Conservation (phyloP, 2,888 invertebrate species). For the Cephonodes hylas region DNA sequence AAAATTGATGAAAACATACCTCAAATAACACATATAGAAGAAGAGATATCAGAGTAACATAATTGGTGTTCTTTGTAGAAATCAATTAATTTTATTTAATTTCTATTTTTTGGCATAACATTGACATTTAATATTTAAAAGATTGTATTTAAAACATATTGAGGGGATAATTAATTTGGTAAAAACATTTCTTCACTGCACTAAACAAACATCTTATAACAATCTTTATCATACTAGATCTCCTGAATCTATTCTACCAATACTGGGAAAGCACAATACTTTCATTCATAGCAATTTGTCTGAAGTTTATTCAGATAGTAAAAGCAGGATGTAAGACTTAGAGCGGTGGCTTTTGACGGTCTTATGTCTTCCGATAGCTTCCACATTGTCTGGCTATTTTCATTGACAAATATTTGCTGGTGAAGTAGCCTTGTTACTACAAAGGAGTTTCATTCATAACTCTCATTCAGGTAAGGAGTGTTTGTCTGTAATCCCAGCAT, state of each 20-base stretch:
- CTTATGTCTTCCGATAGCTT: not conserved
- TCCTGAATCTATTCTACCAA: not conserved
- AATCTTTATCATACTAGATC: not conserved
- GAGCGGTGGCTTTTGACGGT: constrained; percentile 11
- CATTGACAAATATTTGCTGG: constrained; percentile 8
- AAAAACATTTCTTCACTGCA: too few relatives aligned
- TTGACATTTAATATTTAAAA: too few relatives aligned
- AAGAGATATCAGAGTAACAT: too few relatives aligned
- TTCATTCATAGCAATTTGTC: too few relatives aligned
- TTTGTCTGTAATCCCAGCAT: not conserved
- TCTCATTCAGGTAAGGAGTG: not conserved
- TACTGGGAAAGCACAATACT: not conserved
- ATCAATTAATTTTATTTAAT: too few relatives aligned
- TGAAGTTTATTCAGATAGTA: not conserved
- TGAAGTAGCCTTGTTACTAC: not conserved
- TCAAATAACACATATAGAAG: too few relatives aligned
- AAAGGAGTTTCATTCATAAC: not conserved
- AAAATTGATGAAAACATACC: too few relatives aligned
- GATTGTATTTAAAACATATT: too few relatives aligned
- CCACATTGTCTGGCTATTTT: not conserved
- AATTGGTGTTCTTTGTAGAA: too few relatives aligned
- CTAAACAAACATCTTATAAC: too few relatives aligned
- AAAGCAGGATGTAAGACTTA: constrained; percentile 5
- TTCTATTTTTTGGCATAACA: too few relatives aligned
- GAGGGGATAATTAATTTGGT: too few relatives aligned